Evolutionary conservation across 2,113 vertebrate genomes (phyloP), one percentile per base, ranked within the genome.

Genomic region (Notothenia rossii): DNA sequence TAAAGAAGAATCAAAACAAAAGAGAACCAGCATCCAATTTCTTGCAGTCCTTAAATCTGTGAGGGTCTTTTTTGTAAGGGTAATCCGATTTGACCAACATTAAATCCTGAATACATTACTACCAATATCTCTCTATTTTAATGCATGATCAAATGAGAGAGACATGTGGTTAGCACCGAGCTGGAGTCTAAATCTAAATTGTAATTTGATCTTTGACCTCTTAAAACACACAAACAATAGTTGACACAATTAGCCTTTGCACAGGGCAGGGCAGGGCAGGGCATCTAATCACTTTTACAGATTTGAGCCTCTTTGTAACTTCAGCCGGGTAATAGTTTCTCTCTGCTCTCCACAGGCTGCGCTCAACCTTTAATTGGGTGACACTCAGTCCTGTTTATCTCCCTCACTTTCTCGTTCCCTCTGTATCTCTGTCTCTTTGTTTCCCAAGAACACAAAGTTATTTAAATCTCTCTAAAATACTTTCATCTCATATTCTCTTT

Each of bases 401-500:
- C 68, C 70, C 53, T 83, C 25, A 63, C 46, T 72, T n/a, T 43
- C 18, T 51, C 45, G 54, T 72, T 83, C 79, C 61, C 14, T 63
- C 50, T 61, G 68, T 69, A 65, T 72, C 15, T 56, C 65, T 33
- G 10, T 76, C 86, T 83, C 17, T 63, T 82, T 82, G 56, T 81
- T 86, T 86, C 74, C 88, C 70, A 80, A 79, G 83, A 89, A 92
- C 88, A 86, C 75, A 90, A 88, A 88, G 89, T 86, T 89, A 94
- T 94, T 95, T 92, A 93, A 92, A 91, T 93, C 75, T 29, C 83
- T 85, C 70, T 90, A 84, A 40, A 40, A 93, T 91, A 87, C 92
- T 93, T 94, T 95, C 91, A 95, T 95, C 92, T 94, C 89, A 79
- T 91, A 92, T 94, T 95, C 94, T 77, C 91, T 94, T 95, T 94